Percentiles rank a stretch among this genome's conserved stretches.
These are phyloP conservation scores for Incurvaria masculella DNA, from an alignment of 2,888 invertebrate species.

Conservation along the genomic window DNA sequence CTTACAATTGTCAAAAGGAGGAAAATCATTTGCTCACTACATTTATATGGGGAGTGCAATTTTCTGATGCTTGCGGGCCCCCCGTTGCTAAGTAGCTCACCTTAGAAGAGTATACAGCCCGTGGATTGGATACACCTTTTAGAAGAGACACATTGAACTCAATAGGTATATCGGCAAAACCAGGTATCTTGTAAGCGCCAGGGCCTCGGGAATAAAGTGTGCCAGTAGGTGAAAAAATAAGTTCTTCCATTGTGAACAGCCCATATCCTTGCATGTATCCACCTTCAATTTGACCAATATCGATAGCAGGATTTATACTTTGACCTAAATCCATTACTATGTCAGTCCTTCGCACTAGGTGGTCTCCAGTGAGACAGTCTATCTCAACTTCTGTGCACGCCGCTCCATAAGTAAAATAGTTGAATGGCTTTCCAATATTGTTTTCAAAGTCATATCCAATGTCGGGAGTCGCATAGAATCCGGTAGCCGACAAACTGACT, in stretches of 20 bases:
- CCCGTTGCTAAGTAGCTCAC: slow-evolving; percentile 43
- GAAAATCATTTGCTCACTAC: no score
- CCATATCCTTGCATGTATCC: slow-evolving; percentile 95
- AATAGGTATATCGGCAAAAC: slow-evolving; percentile 86
- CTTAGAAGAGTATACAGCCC: slow-evolving; percentile 95
- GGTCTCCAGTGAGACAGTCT: slow-evolving; percentile 92
- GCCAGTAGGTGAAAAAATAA: slow-evolving; percentile 83
- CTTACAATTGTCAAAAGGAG: no score
- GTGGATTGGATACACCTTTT: slow-evolving; percentile 85
- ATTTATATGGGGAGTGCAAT: no score
- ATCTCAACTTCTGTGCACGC: slow-evolving; percentile 89
- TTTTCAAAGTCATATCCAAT: slow-evolving; percentile 69
- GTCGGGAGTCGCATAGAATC: slow-evolving; percentile 75
- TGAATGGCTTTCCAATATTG: slow-evolving; percentile 70
- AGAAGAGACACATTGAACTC: slow-evolving; percentile 91
- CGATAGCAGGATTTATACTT: slow-evolving; percentile 94
- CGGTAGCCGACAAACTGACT: slow-evolving; percentile 77
- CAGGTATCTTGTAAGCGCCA: slow-evolving; percentile 92
- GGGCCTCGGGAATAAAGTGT: slow-evolving; percentile 83
- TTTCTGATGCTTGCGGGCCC: no score
- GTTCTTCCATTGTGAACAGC: slow-evolving; percentile 85
- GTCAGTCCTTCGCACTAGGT: slow-evolving; percentile 82
- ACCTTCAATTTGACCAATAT: slow-evolving; percentile 96
- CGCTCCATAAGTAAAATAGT: slow-evolving; percentile 84
- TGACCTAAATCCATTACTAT: slow-evolving; percentile 97